Evolutionary conservation across 2,113 vertebrate species (phyloP).

Genomic region (Petaurus breviceps): DNA sequence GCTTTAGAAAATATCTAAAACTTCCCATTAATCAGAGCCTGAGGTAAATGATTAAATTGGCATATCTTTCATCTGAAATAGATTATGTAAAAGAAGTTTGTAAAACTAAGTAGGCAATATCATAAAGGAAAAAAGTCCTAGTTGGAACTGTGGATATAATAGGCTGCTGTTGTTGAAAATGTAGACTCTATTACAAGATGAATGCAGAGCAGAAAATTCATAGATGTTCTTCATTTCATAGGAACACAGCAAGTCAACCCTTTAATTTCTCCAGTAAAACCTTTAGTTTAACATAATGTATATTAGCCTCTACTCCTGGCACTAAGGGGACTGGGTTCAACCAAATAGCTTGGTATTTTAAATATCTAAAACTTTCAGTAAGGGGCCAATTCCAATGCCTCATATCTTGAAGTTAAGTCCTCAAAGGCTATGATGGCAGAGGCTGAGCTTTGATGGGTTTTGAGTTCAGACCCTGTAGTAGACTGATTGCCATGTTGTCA

Average conservation of each 20-base stretch:
- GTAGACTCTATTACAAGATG: neutral
- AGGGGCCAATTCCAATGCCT: neutral
- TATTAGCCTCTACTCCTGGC: neutral
- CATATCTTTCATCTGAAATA: neutral
- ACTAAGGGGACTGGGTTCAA: neutral
- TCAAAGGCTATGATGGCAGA: neutral
- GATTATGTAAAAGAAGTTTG: slow-evolving; percentile 27
- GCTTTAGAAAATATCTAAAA: neutral
- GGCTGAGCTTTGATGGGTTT: neutral
- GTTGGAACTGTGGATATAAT: neutral
- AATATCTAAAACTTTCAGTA: neutral
- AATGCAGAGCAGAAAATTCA: neutral
- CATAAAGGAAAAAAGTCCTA: slow-evolving; percentile 6
- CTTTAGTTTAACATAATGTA: neutral
- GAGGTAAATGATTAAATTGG: slow-evolving; percentile 40
- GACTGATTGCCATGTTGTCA: neutral
- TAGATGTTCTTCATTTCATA: neutral
- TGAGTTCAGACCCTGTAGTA: neutral
- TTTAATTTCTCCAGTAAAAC: neutral
- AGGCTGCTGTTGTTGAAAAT: slow-evolving; percentile 14
- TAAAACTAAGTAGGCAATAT: slow-evolving; percentile 11
- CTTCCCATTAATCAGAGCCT: slow-evolving; percentile 22
- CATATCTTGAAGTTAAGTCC: neutral
- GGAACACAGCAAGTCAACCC: neutral
- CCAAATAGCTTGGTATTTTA: neutral